These are phyloP conservation scores for Setipinna tenuifilis DNA, from an alignment of 2,797 vertebrate genomes.

Conservation along the genomic window DNA sequence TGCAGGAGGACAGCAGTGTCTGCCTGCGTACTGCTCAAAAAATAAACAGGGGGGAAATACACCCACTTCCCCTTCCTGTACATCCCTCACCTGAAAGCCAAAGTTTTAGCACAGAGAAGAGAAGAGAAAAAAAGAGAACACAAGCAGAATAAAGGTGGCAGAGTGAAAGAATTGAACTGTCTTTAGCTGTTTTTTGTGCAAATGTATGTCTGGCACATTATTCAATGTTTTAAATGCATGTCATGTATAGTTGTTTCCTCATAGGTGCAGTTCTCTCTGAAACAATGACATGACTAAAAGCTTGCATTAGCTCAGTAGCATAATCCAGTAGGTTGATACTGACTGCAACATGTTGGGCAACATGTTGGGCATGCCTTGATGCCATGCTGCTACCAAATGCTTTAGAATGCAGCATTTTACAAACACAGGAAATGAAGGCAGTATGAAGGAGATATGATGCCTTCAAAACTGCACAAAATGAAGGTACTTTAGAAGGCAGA, in stretches of 20 bases:
- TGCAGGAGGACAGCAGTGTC: constrained; percentile 39
- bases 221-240: not conserved
- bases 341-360: too few relatives aligned
- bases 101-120: not conserved
- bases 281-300: not conserved
- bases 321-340: too few relatives aligned
- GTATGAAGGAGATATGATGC: too few relatives aligned
- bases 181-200: not conserved
- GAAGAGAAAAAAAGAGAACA: too few relatives aligned
- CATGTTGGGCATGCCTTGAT: too few relatives aligned
- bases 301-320: not conserved
- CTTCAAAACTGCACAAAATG: too few relatives aligned
- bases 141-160: too few relatives aligned
- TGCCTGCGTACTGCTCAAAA: constrained; percentile 44
- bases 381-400: too few relatives aligned
- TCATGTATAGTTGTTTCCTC: not conserved
- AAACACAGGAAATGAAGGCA: too few relatives aligned
- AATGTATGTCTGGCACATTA: not conserved
- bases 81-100: not conserved
- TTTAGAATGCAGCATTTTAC: too few relatives aligned
- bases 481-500: too few relatives aligned
- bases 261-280: not conserved
- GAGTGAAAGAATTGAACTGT: not conserved
- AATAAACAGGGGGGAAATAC: not conserved
- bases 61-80: not conserved